Percentiles rank a stretch among this genome's conserved stretches.
These are phyloP conservation scores for Lepidocyrtoides sp. DNA, from an alignment of 2,888 invertebrate genomes.

Conservation along the genomic window DNA sequence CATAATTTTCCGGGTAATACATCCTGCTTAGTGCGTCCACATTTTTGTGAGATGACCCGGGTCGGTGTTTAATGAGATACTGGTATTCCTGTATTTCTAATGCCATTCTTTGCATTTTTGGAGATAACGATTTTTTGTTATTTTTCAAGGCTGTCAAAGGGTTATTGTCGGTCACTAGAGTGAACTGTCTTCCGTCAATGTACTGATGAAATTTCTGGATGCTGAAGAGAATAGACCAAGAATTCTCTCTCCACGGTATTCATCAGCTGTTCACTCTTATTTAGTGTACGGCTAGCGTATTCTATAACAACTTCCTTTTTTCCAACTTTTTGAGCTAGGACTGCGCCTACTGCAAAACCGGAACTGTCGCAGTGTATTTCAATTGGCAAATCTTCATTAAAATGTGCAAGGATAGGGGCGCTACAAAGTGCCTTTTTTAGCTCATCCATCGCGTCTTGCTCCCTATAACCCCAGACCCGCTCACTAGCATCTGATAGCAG, in stretches of 20 bases:
- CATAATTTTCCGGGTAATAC: too few species aligned
- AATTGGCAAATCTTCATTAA: slow-evolving; percentile 80
- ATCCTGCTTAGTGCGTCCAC: slow-evolving; percentile 65
- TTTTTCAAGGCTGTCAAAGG: slow-evolving; percentile 63
- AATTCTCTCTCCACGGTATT: slow-evolving; percentile 80
- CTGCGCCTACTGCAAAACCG: slow-evolving; percentile 83
- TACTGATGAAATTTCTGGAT: slow-evolving; percentile 81
- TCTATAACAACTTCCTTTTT: slow-evolving; percentile 53
- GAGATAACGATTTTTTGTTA: slow-evolving; percentile 11
- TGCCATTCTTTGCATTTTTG: slow-evolving; percentile 67
- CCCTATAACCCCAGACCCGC: slow-evolving; percentile 78
- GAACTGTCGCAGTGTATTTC: slow-evolving; percentile 85
- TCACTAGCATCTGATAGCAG: slow-evolving; percentile 83
- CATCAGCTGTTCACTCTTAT: slow-evolving; percentile 49
- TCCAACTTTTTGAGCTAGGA: slow-evolving; percentile 82
- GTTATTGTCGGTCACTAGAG: slow-evolving; percentile 80
- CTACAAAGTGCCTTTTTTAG: slow-evolving; percentile 77
- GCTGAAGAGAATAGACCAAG: slow-evolving; percentile 80
- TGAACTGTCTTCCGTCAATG: slow-evolving; percentile 78
- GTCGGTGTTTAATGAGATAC: background rate
- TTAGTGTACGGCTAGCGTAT: slow-evolving; percentile 71
- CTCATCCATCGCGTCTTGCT: slow-evolving; percentile 79
- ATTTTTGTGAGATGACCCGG: slow-evolving; percentile 45
- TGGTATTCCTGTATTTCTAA: slow-evolving; percentile 70
- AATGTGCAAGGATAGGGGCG: slow-evolving; percentile 82